A percentile compares a stretch with the other conserved stretches of the same genome.
phyloP scores from a whole-genome alignment of 2,888 invertebrate species.

The Orthonychiurus folsomi region DNA sequence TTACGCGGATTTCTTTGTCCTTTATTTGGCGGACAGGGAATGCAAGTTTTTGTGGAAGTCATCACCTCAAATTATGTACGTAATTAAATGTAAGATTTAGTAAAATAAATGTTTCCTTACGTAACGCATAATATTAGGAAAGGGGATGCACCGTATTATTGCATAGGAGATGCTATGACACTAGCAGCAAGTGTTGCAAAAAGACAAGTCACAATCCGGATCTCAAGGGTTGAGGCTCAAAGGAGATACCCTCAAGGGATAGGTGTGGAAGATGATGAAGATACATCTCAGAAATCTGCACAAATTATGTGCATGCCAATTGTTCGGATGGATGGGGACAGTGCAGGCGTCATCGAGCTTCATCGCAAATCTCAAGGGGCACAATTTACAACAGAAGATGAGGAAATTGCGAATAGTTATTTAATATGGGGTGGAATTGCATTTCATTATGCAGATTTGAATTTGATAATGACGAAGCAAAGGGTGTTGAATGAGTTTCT shows the following conservation, averaged over 20 bases:
- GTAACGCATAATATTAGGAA: conserved; percentile 5
- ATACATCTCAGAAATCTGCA: conserved; percentile 17
- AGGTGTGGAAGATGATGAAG: neutral
- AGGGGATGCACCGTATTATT: neutral
- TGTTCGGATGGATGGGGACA: conserved; percentile 54
- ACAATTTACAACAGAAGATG: conserved; percentile 55
- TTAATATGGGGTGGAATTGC: conserved; percentile 62
- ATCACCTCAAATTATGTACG: neutral
- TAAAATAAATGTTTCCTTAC: neutral
- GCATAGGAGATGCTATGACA: conserved; percentile 4
- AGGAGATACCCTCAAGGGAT: conserved; percentile 6
- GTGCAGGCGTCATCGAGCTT: conserved; percentile 60
- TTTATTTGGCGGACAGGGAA: conserved; percentile 7
- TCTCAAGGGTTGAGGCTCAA: neutral
- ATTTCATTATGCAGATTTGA: conserved; percentile 60
- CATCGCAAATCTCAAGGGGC: conserved; percentile 47
- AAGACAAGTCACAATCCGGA: conserved; percentile 6
- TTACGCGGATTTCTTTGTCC: conserved; percentile 8
- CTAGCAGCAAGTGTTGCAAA: conserved; percentile 9
- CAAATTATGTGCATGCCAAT: conserved; percentile 52
- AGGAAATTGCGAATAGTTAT: conserved; percentile 58
- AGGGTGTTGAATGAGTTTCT: conserved; percentile 66
- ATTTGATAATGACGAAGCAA: conserved; percentile 59
- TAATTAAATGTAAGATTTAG: neutral
- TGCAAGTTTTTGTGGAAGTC: neutral